phyloP scores from a whole-genome alignment of 2,797 vertebrate genomes.

The Cryptoprocta ferox region DNA sequence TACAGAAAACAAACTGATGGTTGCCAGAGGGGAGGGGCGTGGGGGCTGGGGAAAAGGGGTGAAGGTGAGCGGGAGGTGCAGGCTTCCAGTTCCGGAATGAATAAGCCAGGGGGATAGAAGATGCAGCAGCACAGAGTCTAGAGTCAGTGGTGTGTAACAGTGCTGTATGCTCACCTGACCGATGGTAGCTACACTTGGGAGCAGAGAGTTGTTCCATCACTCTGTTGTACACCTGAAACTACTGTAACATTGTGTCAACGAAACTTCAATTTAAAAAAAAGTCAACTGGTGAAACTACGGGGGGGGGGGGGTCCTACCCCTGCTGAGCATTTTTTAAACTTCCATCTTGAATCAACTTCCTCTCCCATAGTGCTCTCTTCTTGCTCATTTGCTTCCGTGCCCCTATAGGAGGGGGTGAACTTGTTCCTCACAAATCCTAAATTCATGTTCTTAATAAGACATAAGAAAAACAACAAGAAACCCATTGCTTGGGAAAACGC shows the following conservation, averaged over 20 bases:
- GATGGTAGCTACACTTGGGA: neutral
- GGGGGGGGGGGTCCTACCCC: neutral
- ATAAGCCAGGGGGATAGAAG: no score
- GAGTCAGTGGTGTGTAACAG: neutral
- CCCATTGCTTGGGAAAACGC: neutral
- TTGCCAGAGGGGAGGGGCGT: neutral
- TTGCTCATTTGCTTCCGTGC: neutral
- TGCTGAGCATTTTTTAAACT: neutral
- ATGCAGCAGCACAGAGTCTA: no score
- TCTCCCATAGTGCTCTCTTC: neutral
- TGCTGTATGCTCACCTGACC: no score
- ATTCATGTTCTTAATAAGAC: neutral
- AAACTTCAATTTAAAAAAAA: neutral
- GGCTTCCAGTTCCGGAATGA: neutral
- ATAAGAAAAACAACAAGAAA: neutral
- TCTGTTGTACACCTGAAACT: neutral
- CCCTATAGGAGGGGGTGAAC: neutral
- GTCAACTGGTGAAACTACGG: neutral
- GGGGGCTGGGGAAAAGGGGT: neutral
- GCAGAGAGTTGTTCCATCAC: neutral
- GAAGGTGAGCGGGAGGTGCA: neutral
- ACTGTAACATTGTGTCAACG: neutral
- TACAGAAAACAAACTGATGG: neutral
- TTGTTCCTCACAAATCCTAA: neutral
- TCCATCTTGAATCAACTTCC: neutral